Evolutionary conservation across 2,797 vertebrate species (phyloP).

Genomic region (Sebastes cheni): DNA sequence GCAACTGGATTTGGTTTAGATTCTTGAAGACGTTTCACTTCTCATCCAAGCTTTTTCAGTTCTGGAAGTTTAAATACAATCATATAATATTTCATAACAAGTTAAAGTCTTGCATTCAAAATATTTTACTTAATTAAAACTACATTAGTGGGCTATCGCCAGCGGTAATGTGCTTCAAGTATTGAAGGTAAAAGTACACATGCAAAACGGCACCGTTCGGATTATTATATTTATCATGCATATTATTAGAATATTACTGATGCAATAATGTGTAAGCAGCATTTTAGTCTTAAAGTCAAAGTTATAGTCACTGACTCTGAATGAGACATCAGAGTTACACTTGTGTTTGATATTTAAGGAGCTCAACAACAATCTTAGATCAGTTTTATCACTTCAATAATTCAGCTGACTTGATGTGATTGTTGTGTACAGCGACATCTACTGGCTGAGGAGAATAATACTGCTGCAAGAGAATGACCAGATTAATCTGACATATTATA

Average conservation of each 20-base stretch:
- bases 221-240: neutral
- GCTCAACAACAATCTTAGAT: neutral
- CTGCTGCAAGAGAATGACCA: neutral
- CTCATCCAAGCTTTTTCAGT: no score
- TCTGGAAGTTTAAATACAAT: no score
- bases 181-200: neutral
- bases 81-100: neutral
- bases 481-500: neutral
- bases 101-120: neutral
- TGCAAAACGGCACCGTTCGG: neutral
- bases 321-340: neutral
- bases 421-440: conserved; percentile 47
- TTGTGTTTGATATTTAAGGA: neutral
- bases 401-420: neutral
- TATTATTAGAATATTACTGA: neutral
- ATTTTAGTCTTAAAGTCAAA: neutral
- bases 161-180: neutral
- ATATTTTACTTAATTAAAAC: neutral
- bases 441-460: conserved; percentile 14
- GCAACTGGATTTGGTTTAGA: no score
- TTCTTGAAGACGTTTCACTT: no score
- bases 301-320: neutral
- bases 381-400: neutral
- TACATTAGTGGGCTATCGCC: no score
- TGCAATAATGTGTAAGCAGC: neutral